Base-by-base conservation (phyloP, 2,888 invertebrate genomes). In the Lordiphosa fenestrarum region DNA sequence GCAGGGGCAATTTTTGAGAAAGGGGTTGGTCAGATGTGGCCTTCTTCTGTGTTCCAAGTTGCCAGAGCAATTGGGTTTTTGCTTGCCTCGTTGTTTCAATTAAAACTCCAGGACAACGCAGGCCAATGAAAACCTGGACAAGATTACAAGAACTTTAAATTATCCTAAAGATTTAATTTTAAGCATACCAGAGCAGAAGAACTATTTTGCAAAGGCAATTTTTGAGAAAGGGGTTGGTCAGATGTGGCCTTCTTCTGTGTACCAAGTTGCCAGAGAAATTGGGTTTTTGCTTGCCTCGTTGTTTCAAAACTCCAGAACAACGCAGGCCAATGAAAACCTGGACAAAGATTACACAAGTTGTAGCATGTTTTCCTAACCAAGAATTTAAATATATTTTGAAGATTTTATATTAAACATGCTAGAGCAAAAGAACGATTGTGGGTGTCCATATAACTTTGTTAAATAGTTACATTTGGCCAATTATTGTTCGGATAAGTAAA, bases 121-220 rank as follows among this genome's bases (percentile, higher is more conserved):
- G 88, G 88, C 87, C 86, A 88, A 87, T 88, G 83, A 85, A 78
- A 69, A 77, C 75, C 82, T 68, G 69, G 49, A 87, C 86, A 15
- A 83, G 6, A 15, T 25, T 1, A 6, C 15, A 30, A 30, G 30
- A 30, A 30, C 10, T 30, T 30, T 9, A 30, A 30, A 9, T 3
- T 30, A 30, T 30, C 7, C 7, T 30, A n/a, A n/a, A 30, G 39
- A 39, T 39, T 39, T 39, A 19, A 19, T 19, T 10, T 39, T 42
- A 56, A 72, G 71, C 46, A 61, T 84, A 84, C 83, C 2, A 85
- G 47, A 82, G 83, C 63, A 75, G 69, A 56, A 50, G 57, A 71
- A 57, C 41, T 56, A 70, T 85, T 87, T 4, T 13, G 12, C 30
- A 4, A 25, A 7, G 21, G 84, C 84, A 84, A 42, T 69, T 83